These are phyloP conservation scores for Lycia hirtaria DNA, from an alignment of 2,888 invertebrate species.

Conservation along the genomic window DNA sequence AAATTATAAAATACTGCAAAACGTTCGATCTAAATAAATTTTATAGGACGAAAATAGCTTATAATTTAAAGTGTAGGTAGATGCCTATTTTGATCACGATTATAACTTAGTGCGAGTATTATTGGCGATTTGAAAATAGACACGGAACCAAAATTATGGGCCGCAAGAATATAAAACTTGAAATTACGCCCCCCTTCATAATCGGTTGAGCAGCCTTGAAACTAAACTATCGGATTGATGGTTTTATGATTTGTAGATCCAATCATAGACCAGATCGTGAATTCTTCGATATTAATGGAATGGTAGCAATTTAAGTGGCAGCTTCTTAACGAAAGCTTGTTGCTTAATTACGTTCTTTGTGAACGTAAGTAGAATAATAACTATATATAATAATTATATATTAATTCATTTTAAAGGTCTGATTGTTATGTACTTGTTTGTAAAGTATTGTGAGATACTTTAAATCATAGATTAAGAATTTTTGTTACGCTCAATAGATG, in stretches of 20 bases:
- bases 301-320: constrained; percentile 10
- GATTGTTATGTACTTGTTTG: background rate
- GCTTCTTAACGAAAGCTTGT: constrained; percentile 12
- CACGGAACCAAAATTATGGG: background rate
- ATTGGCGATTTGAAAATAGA: background rate
- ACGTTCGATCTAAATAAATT: too few species aligned
- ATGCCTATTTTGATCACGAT: too few species aligned
- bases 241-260: constrained; percentile 12
- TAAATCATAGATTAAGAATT: too few species aligned
- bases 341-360: constrained; percentile 10
- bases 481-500: too few species aligned
- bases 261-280: constrained; percentile 22
- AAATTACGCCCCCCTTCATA: background rate
- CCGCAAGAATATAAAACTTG: background rate
- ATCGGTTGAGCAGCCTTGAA: constrained; percentile 4
- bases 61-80: too few species aligned
- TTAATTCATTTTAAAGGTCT: background rate
- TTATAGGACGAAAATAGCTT: too few species aligned
- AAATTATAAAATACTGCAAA: too few species aligned
- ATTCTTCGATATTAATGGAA: constrained; percentile 17
- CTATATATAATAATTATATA: background rate
- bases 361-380: background rate
- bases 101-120: too few species aligned
- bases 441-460: too few species aligned
- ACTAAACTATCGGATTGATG: constrained; percentile 19